Percentiles rank a stretch among this genome's conserved stretches.
Conservation (phyloP, 2,888 invertebrate species). For the Nomada goodeniana region DNA sequence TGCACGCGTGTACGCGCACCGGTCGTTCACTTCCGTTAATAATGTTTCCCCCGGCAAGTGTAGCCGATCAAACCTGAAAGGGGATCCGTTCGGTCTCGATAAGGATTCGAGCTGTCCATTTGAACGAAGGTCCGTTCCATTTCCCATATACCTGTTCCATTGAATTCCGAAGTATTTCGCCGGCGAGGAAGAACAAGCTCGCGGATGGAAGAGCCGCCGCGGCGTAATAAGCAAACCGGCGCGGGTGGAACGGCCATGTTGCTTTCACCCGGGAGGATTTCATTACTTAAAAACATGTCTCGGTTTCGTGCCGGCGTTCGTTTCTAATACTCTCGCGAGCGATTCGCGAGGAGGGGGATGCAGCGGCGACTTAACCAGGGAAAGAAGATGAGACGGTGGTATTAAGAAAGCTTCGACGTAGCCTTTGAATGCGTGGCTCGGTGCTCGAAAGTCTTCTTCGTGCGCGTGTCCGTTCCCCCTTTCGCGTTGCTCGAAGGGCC, state of each 20-base stretch:
- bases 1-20: too few relatives aligned
- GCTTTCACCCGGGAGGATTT: slow-evolving; percentile 1
- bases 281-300: slow-evolving; percentile 46
- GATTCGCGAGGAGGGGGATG: slow-evolving; percentile 3
- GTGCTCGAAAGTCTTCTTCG: slow-evolving; percentile 9
- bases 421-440: slow-evolving; percentile 12
- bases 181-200: slow-evolving; percentile 15
- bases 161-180: slow-evolving; percentile 24
- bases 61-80: neutral
- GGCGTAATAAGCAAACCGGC: slow-evolving; percentile 32
- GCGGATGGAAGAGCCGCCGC: neutral
- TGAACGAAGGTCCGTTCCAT: slow-evolving; percentile 20
- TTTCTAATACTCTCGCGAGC: slow-evolving; percentile 2
- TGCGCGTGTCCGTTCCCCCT: slow-evolving; percentile 6
- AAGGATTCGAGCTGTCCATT: slow-evolving; percentile 26
- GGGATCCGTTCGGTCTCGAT: neutral
- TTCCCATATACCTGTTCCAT: slow-evolving; percentile 1
- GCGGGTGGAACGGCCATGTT: neutral
- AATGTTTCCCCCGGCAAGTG: neutral
- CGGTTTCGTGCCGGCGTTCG: neutral
- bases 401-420: slow-evolving; percentile 42
- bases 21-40: neutral
- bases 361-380: slow-evolving; percentile 38
- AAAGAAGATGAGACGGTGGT: slow-evolving; percentile 23
- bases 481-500: slow-evolving; percentile 5